Base-by-base conservation (phyloP, 2,888 invertebrate genomes). In the Sepioteuthis lessoniana region DNA sequence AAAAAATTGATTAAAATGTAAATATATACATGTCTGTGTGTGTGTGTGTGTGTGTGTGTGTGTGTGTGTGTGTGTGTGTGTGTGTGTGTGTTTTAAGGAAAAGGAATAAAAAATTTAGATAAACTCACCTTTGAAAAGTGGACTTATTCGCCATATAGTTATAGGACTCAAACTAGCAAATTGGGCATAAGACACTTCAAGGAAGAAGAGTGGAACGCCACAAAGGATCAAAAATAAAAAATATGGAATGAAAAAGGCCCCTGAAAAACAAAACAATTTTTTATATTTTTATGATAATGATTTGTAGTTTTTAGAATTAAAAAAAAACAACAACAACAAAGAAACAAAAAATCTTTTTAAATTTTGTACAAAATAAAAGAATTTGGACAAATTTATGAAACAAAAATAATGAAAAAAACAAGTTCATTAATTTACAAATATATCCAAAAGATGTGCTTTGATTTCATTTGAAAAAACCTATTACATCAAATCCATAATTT, bases 201-300 rank as follows among this genome's bases (percentile, higher is more conserved):
- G 97, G 95, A 98, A 97, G 96, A 98, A 98, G 96, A 98, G 97
- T 0, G 98, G 98, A 95, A 98, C 97, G 19, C 98, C 98, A 93
- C 98, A 98, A 93, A 98, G 96, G 8, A 98, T 96, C 94, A 98
- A 97, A 95, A 98, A 98, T 94, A 98, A 97, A 94, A 98, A 97
- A 96, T 98, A 98, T 31, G 98, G 98, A 94, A 98, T 97, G 95
- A 98, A 97, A 96, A 98, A 98, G 95, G 98, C 98, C 94, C 98
- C 98, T 97, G 96, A 46, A 96, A 95, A 92, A 46, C 50, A 90
- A 46, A 92, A 42, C 37, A 90, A 46, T 31, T 47, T 16, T n/a
- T 28, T 91, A 10, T 19, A 1, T 19, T 50, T 50, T 21, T 50
- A 50, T 50, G 16, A 50, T 50, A 50, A 19, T 50, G 50, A 50